Base-by-base conservation (phyloP, 2,888 invertebrate species). In the Andrena camellia region DNA sequence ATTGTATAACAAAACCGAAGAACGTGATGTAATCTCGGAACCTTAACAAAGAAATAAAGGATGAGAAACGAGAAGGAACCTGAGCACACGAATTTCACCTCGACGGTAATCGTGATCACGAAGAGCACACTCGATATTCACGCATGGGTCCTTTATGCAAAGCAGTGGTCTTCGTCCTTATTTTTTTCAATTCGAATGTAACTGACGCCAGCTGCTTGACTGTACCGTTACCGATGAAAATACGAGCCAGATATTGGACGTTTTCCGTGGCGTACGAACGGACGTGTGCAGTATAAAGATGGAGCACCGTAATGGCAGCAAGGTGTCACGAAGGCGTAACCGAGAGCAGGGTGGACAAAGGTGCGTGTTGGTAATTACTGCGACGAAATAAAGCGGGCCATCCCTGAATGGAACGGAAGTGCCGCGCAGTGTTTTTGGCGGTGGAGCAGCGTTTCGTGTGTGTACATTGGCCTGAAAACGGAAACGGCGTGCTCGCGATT, bases 301-400 rank as follows among this genome's bases (percentile, higher is more conserved):
- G 42, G 26, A 23, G 8, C n/a, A 10, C 33, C 17, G 17, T 60
- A 31, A 72, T 69, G 69, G 62, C 31, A 59, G 17, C 17, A 31
- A 42, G 77, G 59, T 69, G 67, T 26, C 67, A 66, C 35, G 48
- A 71, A 66, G 64, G 74, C 54, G 62, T 66, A 73, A 63, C 67
- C 69, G 77, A 54, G 62, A 50, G 54, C 67, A n/a, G 3, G 69
- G 70, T 60, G 71, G 78, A 80, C 57, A 66, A 84, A 83, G 70
- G 73, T 84, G 87, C 90, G 88, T 90, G 89, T 82, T 54, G 88
- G 89, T 92, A 90, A 91, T 91, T 90, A 85, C 73, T 71, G 82
- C 80, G 83, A 79, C 80, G 82, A 67, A 86, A 78, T 73, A 77
- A 86, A 83, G 77, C 84, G 87, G 78, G 72, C 66, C 75, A 72